Evolutionary conservation across 37 sponge, comb jelly and placozoan species (phyloP), one percentile per base, ranked within the genome.

Genomic region (Beroe forskalii): DNA sequence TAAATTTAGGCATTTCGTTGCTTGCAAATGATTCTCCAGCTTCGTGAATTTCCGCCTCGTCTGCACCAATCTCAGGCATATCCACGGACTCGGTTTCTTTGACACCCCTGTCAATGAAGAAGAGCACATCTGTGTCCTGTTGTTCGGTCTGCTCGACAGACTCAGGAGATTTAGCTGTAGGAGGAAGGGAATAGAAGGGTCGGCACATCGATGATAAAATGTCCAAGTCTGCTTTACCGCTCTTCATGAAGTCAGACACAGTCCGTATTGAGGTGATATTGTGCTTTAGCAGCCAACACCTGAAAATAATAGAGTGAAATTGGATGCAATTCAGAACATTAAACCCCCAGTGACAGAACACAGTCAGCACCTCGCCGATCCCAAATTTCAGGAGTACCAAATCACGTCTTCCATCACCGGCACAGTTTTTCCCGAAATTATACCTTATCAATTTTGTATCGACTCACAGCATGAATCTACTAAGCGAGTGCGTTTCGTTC

Each of bases 261-360:
- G 38, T 32, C 19, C 72, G 17, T 14, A 69, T 36, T 32, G 72
- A 35, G 27, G 72, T 69, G 1, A 69, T 69, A 37, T 69, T 69
- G 72, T 69, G 72, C 38, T 69, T 69, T 37, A 69, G 72, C 38
- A 69, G 38, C 72, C 72, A 69, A 35, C 35, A 36, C 72, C 72
- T 69, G 66, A 55, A 55, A 55, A 20, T 20, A 55, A 55, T 20
- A 55, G 60, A 20, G 60, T 55, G 9, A 55, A 17, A 55, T n/a
- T n/a, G n/a, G n/a, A n/a, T n/a, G n/a, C n/a, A n/a, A n/a, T n/a
- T n/a, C n/a, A n/a, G n/a, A n/a, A n/a, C n/a, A n/a, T n/a, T n/a
- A n/a, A n/a, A n/a, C n/a, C n/a, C n/a, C n/a, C n/a, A n/a, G n/a
- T n/a, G n/a, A n/a, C n/a, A n/a, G n/a, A n/a, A n/a, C n/a, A n/a